Evolutionary conservation across 1,140 invertebrate species (phyloP), one percentile per base, ranked within the genome.

Genomic region (Harpegnathos saltator): DNA sequence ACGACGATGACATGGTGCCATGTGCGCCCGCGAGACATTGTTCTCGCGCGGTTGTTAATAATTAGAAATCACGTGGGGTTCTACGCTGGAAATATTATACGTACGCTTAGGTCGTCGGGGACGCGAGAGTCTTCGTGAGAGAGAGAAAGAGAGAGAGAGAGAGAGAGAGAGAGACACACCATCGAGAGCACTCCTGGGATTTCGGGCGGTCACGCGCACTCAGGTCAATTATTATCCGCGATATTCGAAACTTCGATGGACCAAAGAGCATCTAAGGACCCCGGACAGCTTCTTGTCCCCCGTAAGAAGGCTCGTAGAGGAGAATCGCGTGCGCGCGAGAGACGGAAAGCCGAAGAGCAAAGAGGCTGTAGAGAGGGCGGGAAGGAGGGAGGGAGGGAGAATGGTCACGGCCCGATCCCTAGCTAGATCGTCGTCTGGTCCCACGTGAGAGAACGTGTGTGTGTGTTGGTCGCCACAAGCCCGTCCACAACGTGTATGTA

Each of bases 191-290:
- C 52, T 77, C 24, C 24, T 80, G 65, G 52, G 65, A 29, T n/a
- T 38, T 22, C 56, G 54, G 61, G 59, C 78, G 24, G 63, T 72
- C 15, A 24, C 83, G 73, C 29, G 38, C 73, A 58, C 68, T 85
- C 78, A 85, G 87, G 83, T 89, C 87, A 88, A 88, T 89, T 88
- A 82, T 84, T 82, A 72, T 77, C 73, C 52, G 24, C 75, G 82
- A 88, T 85, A 88, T 88, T 88, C 33, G 44, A 66, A 78, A 88
- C 83, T 69, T 72, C 72, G 33, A 88, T 80, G 87, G 88, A 89
- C 88, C 88, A 89, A 89, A 89, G 88, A 89, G 56, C 73, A 74
- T 87, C 83, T 73, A 26, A 59, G 24, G 38, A 56, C 24, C 44
- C 52, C 1, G 22, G 7, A 69, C 68, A 52, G 12, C 54, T 52